Percentiles rank a stretch among this genome's conserved stretches.
These are phyloP conservation scores for Salpingus planirostris DNA, from an alignment of 2,888 invertebrate genomes.

Conservation along the genomic window DNA sequence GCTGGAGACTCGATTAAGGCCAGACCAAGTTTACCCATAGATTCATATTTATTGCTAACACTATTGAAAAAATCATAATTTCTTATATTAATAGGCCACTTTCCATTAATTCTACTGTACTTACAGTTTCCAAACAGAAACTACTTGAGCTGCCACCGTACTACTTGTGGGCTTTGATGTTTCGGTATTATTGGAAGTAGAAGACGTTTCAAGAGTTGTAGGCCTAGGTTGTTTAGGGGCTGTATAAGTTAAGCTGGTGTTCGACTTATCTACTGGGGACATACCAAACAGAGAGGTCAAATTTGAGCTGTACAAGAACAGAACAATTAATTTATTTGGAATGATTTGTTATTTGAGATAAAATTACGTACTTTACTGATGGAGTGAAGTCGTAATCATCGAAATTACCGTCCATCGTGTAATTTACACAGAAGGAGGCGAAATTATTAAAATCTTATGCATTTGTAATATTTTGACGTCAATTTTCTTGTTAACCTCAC, in stretches of 20 bases:
- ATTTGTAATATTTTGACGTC: too few relatives aligned
- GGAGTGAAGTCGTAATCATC: conserved; percentile 31
- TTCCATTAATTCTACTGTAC: too few relatives aligned
- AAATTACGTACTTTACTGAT: conserved; percentile 22
- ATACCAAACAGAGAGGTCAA: conserved; percentile 26
- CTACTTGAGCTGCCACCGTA: conserved; percentile 27
- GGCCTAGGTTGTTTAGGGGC: conserved; percentile 30
- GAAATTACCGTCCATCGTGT: too few relatives aligned
- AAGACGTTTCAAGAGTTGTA: too few relatives aligned
- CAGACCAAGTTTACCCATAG: conserved; percentile 40
- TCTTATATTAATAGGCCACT: conserved; percentile 1
- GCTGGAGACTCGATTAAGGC: conserved; percentile 40
- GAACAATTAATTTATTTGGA: conserved; percentile 5
- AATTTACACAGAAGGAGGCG: too few relatives aligned
- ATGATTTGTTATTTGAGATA: not conserved
- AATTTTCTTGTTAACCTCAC: too few relatives aligned
- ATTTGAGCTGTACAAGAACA: conserved; percentile 32
- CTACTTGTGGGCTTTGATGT: conserved; percentile 17
- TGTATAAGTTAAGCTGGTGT: conserved; percentile 25
- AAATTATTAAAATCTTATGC: too few relatives aligned
- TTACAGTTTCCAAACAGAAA: conserved; percentile 29
- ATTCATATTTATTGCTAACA: conserved; percentile 27
- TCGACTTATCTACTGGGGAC: conserved; percentile 7
- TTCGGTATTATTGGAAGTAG: conserved; percentile 9
- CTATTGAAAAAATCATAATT: conserved; percentile 20